Evolutionary conservation across 2,888 invertebrate species (phyloP).

Genomic region (Eumerus sabulonum): DNA sequence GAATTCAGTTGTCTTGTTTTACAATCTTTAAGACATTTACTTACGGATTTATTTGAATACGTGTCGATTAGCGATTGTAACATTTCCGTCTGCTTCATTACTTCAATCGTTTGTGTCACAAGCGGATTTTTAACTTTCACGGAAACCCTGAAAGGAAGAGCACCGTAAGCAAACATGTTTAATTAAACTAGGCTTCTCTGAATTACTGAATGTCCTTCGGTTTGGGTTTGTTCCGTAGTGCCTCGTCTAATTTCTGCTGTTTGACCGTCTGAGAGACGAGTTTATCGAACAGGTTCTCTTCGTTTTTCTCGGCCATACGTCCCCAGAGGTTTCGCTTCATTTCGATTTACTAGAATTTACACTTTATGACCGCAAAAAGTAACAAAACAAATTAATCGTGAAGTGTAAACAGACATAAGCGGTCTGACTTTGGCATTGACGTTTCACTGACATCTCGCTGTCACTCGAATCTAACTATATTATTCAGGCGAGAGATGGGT

Average conservation of each 20-base stretch:
- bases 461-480: no score
- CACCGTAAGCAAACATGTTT: neutral
- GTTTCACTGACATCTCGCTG: no score
- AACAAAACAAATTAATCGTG: no score
- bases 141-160: constrained; percentile 67
- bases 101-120: constrained; percentile 78
- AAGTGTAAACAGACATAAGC: no score
- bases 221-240: constrained; percentile 34
- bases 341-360: no score
- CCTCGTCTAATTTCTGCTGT: constrained; percentile 51
- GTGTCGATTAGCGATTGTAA: constrained; percentile 77
- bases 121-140: constrained; percentile 76
- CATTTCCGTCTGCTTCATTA: constrained; percentile 79
- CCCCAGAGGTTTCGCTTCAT: constrained; percentile 62
- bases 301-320: constrained; percentile 24
- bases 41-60: constrained; percentile 77
- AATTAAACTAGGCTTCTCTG: neutral
- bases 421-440: no score
- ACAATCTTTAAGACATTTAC: constrained; percentile 19
- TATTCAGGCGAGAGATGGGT: no score
- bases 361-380: no score
- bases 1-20: no score
- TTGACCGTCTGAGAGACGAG: constrained; percentile 60
- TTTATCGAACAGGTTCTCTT: constrained; percentile 54
- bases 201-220: constrained; percentile 53